Evolutionary conservation across 2,113 vertebrate species (phyloP), one percentile per base, ranked within the genome.

Genomic region (Setophaga petechia): DNA sequence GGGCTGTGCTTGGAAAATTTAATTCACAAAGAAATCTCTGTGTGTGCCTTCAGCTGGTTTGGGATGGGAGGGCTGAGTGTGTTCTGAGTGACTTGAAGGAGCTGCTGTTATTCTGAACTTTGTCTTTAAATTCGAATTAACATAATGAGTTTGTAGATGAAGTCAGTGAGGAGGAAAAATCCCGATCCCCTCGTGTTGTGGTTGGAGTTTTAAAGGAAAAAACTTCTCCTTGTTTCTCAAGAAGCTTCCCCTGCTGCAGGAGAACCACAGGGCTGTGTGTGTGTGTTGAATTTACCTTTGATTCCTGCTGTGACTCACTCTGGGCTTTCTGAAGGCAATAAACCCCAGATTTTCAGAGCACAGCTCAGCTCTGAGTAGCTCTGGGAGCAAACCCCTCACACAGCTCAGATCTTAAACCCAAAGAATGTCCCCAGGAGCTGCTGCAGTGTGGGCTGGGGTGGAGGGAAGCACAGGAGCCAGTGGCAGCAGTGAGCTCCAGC

Each of bases 191-290:
- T 66, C 1, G 0, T 19, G 21, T 31, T 65, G 84, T 87, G 93
- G 78, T 35, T 66, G 15, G 84, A 76, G 84, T 73, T 91, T 73
- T 43, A 33, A 65, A 78, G 75, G 81, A 51, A 90, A 59, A 58
- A 59, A 24, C n/a, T 35, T n/a, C 0, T 19, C 41, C 0, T 0
- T 2, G 0, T 20, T 65, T 77, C 79, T 88, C 63, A 9, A 58
- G 15, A 5, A 47, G 39, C 44, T 91, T 67, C 80, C 28, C 37
- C 57, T 84, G 75, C 35, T 63, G 52, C 31, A 4, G 9, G 46
- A 54, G 67, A 77, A 37, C 78, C 94, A 10, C 46, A 30, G 30
- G 44, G 4, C 31, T 73, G 27, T 54, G 35, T 55, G 30, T 59
- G 2, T 24, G 3, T 37, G 39, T 51, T 58, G 55, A 83, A 30